These are phyloP conservation scores for Galbula dea DNA, from an alignment of 2,113 vertebrate genomes.

Conservation along the genomic window DNA sequence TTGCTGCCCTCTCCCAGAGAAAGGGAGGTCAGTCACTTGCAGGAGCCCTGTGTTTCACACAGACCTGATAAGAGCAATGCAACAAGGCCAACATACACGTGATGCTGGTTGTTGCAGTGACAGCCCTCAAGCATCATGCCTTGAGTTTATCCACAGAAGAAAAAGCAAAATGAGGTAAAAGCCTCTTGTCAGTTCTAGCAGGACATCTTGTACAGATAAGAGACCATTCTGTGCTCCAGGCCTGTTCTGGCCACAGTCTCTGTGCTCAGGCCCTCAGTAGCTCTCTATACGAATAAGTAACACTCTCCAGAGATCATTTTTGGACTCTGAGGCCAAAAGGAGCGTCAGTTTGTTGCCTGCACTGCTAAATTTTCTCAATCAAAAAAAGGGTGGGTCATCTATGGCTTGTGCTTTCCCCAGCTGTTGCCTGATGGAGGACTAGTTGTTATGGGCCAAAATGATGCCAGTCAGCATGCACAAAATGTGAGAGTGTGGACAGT, in stretches of 20 bases:
- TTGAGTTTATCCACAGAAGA: neutral
- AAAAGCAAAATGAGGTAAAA: neutral
- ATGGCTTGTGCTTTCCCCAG: neutral
- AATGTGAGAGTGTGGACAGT: neutral
- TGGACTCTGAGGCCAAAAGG: neutral
- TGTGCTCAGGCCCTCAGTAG: neutral
- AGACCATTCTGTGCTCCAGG: neutral
- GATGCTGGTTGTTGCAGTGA: neutral
- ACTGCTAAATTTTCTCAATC: neutral
- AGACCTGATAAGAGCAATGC: neutral
- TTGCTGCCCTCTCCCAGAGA: neutral
- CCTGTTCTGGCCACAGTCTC: neutral
- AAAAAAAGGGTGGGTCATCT: neutral
- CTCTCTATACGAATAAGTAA: neutral
- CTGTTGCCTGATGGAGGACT: neutral
- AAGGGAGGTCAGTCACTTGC: neutral
- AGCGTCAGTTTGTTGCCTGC: neutral
- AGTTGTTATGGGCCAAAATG: neutral
- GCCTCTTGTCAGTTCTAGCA: neutral
- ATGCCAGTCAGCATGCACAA: neutral
- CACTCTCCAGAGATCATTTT: neutral
- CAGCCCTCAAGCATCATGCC: neutral
- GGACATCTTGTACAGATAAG: neutral
- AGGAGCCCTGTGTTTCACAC: fast-evolving
- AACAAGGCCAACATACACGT: fast-evolving